Conservation (phyloP, 1,140 invertebrate species). For the Gryon sp. region DNA sequence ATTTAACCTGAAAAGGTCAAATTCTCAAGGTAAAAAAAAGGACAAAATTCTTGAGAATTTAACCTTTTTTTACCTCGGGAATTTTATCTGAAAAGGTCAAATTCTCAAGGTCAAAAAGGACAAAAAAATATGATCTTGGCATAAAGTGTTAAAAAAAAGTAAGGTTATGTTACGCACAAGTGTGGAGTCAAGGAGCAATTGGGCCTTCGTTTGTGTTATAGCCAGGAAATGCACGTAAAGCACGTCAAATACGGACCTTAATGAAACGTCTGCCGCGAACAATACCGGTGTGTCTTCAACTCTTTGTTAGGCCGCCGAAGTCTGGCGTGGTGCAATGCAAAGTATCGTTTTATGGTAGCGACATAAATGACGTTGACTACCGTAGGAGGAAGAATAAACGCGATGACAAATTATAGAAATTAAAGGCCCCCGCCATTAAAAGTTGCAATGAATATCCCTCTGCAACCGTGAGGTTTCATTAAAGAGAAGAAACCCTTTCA, state of each 20-base stretch:
- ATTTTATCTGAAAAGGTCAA: no score
- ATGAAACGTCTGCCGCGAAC: constrained; percentile 56
- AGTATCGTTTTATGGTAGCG: constrained; percentile 62
- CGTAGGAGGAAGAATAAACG: constrained; percentile 59
- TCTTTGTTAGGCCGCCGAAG: constrained; percentile 61
- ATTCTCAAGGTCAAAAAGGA: no score
- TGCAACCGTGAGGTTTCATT: constrained; percentile 55
- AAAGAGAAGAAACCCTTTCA: constrained; percentile 54
- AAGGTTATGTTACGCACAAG: background rate
- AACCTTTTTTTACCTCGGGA: no score
- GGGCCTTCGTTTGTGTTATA: constrained; percentile 23
- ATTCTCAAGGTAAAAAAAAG: no score
- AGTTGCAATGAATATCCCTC: constrained; percentile 48
- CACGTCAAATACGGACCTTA: constrained; percentile 36
- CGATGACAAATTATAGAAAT: constrained; percentile 64
- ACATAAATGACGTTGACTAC: constrained; percentile 61
- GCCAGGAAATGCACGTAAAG: constrained; percentile 22
- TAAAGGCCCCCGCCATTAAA: constrained; percentile 55
- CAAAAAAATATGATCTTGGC: no score
- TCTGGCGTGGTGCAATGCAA: constrained; percentile 48
- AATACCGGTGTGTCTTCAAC: constrained; percentile 50
- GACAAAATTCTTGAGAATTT: no score
- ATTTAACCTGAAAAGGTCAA: no score
- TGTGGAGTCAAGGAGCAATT: constrained; percentile 10
- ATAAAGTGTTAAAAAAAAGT: no score